Conservation (phyloP, 2,888 invertebrate species). For the Andricus curvator region DNA sequence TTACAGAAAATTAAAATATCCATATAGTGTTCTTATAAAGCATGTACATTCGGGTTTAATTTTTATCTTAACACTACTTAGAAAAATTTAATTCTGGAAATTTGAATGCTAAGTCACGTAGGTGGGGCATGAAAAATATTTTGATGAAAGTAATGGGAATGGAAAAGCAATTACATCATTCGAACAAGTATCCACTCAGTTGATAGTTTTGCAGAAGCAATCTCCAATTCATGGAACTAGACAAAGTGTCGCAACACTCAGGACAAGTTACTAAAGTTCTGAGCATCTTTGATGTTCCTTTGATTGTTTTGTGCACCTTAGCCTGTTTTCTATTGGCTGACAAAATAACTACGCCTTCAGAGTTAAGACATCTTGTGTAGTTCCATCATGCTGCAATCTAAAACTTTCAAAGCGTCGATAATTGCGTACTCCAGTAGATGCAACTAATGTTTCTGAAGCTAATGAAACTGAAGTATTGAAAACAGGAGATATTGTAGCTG, state of each 20-base stretch:
- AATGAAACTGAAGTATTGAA: neutral
- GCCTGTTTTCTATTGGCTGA: no score
- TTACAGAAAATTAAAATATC: neutral
- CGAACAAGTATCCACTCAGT: neutral
- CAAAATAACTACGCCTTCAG: no score
- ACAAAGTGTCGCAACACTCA: no score
- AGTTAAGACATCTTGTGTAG: no score
- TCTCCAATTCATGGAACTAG: no score
- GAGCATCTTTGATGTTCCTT: no score
- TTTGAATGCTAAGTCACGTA: neutral
- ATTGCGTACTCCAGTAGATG: neutral
- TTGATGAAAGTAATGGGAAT: neutral
- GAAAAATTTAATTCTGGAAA: neutral
- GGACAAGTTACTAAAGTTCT: no score
- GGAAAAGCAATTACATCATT: neutral
- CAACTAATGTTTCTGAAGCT: neutral
- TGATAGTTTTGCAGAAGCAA: neutral
- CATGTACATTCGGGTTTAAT: neutral
- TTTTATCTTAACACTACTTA: neutral
- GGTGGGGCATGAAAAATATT: neutral
- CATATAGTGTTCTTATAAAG: neutral
- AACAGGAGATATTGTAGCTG: constrained; percentile 13
- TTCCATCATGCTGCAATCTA: no score
- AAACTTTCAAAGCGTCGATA: no score
- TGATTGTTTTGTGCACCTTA: no score